Conservation (phyloP, 2,797 vertebrate species). For the Girardinus metallicus region DNA sequence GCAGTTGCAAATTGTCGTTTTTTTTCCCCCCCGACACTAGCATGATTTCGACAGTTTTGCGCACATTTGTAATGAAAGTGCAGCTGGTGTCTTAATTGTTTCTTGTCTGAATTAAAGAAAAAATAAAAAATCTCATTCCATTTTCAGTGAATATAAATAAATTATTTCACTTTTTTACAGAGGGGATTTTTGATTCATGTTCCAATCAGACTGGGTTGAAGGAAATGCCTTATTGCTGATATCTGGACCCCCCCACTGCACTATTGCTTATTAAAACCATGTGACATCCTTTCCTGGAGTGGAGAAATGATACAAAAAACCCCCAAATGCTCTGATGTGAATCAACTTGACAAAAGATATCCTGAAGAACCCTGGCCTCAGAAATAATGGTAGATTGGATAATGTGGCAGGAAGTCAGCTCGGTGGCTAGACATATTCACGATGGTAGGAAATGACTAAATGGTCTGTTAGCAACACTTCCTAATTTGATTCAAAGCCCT, state of each 20-base stretch:
- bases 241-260: not conserved
- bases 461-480: not conserved
- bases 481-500: constrained; percentile 1
- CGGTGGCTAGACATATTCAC: not conserved
- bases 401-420: not conserved
- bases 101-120: not conserved
- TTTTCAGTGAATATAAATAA: not conserved
- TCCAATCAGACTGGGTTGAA: not conserved
- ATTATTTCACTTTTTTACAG: not conserved
- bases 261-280: not conserved
- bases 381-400: not conserved
- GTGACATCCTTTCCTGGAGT: not conserved
- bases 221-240: not conserved
- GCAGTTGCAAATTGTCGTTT: too few relatives aligned
- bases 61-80: too few relatives aligned
- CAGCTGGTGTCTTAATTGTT: too few relatives aligned
- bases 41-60: too few relatives aligned
- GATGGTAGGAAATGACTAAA: not conserved
- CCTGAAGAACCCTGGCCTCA: not conserved
- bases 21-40: too few relatives aligned
- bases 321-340: not conserved
- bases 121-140: not conserved
- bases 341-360: not conserved
- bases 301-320: not conserved
- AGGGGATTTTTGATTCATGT: not conserved